Conservation (phyloP, 2,797 vertebrate species). For the Pseudochaenichthys georgianus region DNA sequence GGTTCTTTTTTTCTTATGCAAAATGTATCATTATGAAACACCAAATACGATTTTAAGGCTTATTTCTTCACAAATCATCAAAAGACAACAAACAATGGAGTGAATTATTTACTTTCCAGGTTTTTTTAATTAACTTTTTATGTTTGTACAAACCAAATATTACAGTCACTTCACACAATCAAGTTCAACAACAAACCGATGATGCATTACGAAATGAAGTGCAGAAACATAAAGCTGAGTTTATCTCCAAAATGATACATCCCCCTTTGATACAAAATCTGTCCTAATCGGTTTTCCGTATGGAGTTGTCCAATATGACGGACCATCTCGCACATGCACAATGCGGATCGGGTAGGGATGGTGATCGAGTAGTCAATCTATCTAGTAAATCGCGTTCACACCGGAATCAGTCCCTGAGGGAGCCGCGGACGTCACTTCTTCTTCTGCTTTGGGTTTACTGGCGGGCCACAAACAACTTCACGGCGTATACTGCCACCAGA, state of each 20-base stretch:
- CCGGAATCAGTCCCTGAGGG: too few species aligned
- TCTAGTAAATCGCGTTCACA: too few species aligned
- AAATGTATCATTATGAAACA: neutral
- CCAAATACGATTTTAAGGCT: neutral
- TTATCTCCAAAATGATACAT: neutral
- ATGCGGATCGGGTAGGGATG: too few species aligned
- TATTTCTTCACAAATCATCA: neutral
- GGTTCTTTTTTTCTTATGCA: too few species aligned
- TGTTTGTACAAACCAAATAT: slow-evolving; percentile 33
- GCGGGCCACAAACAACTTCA: too few species aligned
- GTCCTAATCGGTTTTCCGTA: too few species aligned
- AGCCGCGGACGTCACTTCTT: too few species aligned
- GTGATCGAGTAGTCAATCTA: too few species aligned
- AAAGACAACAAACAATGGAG: neutral
- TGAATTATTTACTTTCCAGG: neutral
- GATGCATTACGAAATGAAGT: neutral
- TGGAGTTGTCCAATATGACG: too few species aligned
- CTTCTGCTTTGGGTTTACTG: too few species aligned
- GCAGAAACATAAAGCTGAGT: neutral
- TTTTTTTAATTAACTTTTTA: slow-evolving; percentile 27
- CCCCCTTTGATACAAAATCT: neutral
- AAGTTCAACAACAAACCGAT: neutral
- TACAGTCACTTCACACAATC: neutral
- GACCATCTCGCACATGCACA: too few species aligned
- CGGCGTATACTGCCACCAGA: too few species aligned